Conservation (phyloP, 1,140 invertebrate genomes). For the Drosophila grimshawi region DNA sequence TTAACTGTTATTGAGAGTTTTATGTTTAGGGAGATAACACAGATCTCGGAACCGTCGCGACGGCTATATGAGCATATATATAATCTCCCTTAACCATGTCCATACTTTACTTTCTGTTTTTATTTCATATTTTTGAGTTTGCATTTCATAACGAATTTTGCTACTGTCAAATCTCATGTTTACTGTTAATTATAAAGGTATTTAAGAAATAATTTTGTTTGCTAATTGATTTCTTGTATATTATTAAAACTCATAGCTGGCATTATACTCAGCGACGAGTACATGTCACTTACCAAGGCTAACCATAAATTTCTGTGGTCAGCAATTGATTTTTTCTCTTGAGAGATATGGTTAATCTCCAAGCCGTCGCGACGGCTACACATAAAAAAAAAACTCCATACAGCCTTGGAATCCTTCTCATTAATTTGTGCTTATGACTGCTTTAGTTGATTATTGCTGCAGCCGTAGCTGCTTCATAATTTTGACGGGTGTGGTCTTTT, state of each 20-base stretch:
- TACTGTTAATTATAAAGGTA: no score
- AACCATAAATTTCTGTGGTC: conserved; percentile 96
- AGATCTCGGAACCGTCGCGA: conserved; percentile 5
- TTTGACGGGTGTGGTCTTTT: conserved; percentile 14
- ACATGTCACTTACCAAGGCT: conserved; percentile 95
- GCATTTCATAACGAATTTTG: no score
- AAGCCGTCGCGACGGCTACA: conserved; percentile 8
- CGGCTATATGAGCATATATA: not conserved
- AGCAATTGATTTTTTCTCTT: conserved; percentile 92
- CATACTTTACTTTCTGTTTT: not conserved
- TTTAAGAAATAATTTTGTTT: not conserved
- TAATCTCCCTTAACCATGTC: no score
- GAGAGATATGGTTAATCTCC: not conserved
- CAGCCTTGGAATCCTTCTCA: conserved; percentile 23
- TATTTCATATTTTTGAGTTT: not conserved
- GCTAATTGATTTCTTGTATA: no score
- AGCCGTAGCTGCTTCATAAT: conserved; percentile 14
- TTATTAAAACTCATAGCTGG: not conserved
- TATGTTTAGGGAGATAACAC: not conserved
- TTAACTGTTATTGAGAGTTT: conserved; percentile 31
- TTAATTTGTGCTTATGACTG: conserved; percentile 33
- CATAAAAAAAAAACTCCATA: conserved; percentile 54
- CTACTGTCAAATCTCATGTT: no score
- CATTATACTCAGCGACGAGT: conserved; percentile 70
- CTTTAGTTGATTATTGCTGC: conserved; percentile 24